Evolutionary conservation across 2,888 invertebrate species (phyloP).

Genomic region (Lomographa bimaculata): DNA sequence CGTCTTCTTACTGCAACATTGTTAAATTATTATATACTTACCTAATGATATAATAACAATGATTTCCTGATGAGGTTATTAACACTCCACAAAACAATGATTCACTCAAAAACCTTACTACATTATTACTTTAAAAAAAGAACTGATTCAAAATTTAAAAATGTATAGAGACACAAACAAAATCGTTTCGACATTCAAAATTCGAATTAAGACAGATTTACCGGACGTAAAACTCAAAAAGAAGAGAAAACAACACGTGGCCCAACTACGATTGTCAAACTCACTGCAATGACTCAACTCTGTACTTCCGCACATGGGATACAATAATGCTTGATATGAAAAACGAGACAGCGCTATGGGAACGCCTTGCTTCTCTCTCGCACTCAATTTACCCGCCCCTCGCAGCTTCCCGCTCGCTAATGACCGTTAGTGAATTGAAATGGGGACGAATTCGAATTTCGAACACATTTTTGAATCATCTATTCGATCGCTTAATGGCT

Average conservation of each 20-base stretch:
- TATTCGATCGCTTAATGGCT: neutral
- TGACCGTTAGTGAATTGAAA: conserved; percentile 32
- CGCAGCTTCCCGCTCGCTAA: conserved; percentile 30
- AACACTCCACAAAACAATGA: no score
- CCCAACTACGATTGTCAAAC: conserved; percentile 11
- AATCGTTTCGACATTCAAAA: no score
- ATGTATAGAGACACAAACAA: no score
- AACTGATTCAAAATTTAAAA: no score
- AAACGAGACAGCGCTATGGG: conserved; percentile 4
- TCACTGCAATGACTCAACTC: conserved; percentile 12
- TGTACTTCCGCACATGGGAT: conserved; percentile 1
- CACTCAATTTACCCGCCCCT: conserved; percentile 30
- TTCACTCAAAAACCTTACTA: no score
- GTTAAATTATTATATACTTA: no score
- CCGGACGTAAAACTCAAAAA: neutral
- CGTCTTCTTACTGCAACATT: no score
- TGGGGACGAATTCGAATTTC: conserved; percentile 25
- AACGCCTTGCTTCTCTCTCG: conserved; percentile 9
- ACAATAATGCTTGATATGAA: conserved; percentile 18
- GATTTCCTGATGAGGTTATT: no score
- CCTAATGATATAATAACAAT: no score
- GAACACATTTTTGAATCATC: conserved; percentile 14
- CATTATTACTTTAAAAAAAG: no score
- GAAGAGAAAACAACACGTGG: neutral
- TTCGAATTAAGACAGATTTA: no score